A percentile compares a stretch with the other conserved stretches of the same genome.
Evolutionary conservation across 1,140 invertebrate genomes (phyloP).

Genomic region (Calephelis virginiensis): DNA sequence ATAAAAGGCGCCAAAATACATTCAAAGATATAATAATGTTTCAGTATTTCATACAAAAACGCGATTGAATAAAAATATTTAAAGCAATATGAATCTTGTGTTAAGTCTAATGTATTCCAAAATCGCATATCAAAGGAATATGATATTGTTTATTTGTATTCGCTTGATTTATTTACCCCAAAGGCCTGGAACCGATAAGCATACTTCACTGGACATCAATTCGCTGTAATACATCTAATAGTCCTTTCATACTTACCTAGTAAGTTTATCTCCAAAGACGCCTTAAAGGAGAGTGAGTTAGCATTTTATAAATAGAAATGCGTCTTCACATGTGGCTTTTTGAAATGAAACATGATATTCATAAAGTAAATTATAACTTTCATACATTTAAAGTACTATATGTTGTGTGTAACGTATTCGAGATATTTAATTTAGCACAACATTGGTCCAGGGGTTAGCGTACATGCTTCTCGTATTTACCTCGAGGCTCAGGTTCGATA

Average conservation of each 20-base stretch:
- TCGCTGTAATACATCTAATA: slow-evolving; percentile 5
- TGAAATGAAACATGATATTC: too few species aligned
- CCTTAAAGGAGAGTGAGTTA: not conserved
- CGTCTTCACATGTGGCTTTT: too few species aligned
- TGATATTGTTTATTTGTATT: slow-evolving; percentile 10
- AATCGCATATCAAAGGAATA: slow-evolving; percentile 4
- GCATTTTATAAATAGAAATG: slow-evolving; percentile 8
- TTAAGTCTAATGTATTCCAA: not conserved
- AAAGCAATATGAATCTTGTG: slow-evolving; percentile 6
- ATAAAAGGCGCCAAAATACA: not conserved
- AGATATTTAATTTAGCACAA: too few species aligned
- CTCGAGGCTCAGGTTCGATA: too few species aligned
- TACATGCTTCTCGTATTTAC: too few species aligned
- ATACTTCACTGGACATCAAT: slow-evolving; percentile 10
- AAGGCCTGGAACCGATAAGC: slow-evolving; percentile 7
- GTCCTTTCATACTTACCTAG: slow-evolving; percentile 8
- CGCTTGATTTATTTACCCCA: slow-evolving; percentile 14
- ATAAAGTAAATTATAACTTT: too few species aligned
- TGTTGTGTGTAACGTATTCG: too few species aligned
- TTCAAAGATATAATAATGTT: not conserved
- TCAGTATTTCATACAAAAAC: not conserved
- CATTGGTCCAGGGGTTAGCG: too few species aligned
- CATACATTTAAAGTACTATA: too few species aligned
- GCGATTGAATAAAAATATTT: not conserved
- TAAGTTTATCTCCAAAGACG: slow-evolving; percentile 5